A percentile compares a stretch with the other conserved stretches of the same genome.
Conservation (phyloP, 2,113 vertebrate genomes). For the Dendropsophus ebraccatus region DNA sequence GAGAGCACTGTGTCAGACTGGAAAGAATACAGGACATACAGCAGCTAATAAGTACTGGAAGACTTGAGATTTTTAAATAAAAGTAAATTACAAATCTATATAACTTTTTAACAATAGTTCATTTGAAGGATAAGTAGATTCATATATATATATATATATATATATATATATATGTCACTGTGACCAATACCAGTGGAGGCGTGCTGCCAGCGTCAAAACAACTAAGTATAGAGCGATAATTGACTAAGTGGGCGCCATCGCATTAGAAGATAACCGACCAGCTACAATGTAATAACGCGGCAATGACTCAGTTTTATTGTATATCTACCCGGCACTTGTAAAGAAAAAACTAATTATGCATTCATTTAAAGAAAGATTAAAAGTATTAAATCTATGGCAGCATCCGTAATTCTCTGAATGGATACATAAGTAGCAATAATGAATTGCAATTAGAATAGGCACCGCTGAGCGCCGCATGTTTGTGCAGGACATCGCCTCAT, state of each 20-base stretch:
- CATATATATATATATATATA: too few species aligned
- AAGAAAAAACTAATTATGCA: slow-evolving; percentile 79
- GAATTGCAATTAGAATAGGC: slow-evolving; percentile 88
- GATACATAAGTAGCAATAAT: slow-evolving; percentile 85
- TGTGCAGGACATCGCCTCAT: too few species aligned
- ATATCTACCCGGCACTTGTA: slow-evolving; percentile 2
- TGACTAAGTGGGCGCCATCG: neutral
- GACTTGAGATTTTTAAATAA: too few species aligned
- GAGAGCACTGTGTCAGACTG: too few species aligned
- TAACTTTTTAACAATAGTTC: neutral
- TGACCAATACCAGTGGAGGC: neutral
- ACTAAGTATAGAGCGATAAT: neutral
- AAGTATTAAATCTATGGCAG: slow-evolving; percentile 84
- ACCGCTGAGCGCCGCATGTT: slow-evolving; percentile 82
- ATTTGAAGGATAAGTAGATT: too few species aligned
- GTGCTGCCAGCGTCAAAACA: neutral
- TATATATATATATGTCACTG: too few species aligned
- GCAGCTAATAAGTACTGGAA: too few species aligned
- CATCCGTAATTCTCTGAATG: slow-evolving; percentile 82
- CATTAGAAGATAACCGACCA: slow-evolving; percentile 14
- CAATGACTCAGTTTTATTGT: slow-evolving; percentile 31
- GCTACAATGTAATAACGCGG: slow-evolving; percentile 19
- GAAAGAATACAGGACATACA: too few species aligned
- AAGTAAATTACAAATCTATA: too few species aligned
- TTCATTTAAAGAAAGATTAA: slow-evolving; percentile 88